phyloP scores from a whole-genome alignment of 2,113 vertebrate species.

The Ceuthmochares aereus region DNA sequence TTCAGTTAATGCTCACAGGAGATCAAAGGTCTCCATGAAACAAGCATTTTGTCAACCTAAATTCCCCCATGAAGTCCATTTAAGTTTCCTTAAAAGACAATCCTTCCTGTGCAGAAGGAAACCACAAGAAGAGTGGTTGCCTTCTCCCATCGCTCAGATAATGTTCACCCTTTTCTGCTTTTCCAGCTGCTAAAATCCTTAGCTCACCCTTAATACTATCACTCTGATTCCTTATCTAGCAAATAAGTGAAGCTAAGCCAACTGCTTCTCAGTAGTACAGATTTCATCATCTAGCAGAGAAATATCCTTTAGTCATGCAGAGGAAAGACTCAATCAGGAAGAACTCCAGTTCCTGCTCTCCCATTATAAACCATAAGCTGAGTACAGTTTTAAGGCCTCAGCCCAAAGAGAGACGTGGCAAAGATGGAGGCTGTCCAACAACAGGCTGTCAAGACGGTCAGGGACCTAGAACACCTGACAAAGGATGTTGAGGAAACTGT shows the following conservation, averaged over 20 bases:
- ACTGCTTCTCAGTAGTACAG: background rate
- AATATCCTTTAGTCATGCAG: background rate
- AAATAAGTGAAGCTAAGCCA: background rate
- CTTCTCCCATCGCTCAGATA: background rate
- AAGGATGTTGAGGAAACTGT: fast-evolving
- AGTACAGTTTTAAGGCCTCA: background rate
- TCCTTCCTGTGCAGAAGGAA: background rate
- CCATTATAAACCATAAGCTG: background rate
- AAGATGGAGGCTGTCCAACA: background rate
- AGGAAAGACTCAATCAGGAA: background rate
- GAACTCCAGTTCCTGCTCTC: background rate
- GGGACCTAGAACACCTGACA: background rate
- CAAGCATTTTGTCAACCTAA: background rate
- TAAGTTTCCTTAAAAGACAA: background rate
- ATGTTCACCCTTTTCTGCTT: background rate
- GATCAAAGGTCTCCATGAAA: background rate
- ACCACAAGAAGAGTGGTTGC: background rate
- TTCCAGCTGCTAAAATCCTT: background rate
- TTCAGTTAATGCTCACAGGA: background rate
- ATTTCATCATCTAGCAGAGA: background rate
- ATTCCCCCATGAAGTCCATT: background rate
- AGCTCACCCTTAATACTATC: background rate
- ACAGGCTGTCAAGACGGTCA: background rate
- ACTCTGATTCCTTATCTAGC: background rate
- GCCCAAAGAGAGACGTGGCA: background rate